Conservation (phyloP, 2,888 invertebrate genomes). For the Tethea ocularis region DNA sequence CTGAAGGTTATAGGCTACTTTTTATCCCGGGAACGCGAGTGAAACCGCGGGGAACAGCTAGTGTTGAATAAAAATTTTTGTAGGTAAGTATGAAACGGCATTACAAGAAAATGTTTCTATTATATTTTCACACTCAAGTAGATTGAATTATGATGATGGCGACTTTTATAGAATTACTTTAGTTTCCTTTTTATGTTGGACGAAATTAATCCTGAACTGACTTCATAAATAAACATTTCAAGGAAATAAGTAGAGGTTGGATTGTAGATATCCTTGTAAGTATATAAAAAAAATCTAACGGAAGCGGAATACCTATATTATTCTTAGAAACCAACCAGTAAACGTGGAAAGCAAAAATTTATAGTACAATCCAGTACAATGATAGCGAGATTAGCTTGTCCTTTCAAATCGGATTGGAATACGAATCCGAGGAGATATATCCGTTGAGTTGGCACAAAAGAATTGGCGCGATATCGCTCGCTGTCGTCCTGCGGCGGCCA, state of each 20-base stretch:
- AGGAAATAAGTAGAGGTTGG: no score
- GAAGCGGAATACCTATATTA: constrained; percentile 13
- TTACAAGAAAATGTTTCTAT: background rate
- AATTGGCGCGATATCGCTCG: constrained; percentile 75
- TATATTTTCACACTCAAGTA: background rate
- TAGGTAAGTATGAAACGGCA: background rate
- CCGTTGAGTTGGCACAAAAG: constrained; percentile 70
- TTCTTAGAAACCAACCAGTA: constrained; percentile 18
- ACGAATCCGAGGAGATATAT: constrained; percentile 67
- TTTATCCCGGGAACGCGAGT: no score
- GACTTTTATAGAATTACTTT: background rate
- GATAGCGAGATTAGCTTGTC: constrained; percentile 72
- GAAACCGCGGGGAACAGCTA: no score
- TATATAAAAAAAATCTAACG: no score
- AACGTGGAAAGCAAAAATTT: constrained; percentile 39
- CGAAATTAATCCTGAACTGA: background rate
- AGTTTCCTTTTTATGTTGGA: background rate
- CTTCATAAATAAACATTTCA: no score
- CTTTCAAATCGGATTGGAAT: constrained; percentile 66
- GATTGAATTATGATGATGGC: background rate
- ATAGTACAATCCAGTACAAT: constrained; percentile 56
- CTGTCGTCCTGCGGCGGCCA: constrained; percentile 63
- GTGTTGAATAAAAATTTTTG: no score
- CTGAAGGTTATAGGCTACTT: no score
- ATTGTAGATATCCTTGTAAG: no score